These are phyloP conservation scores for Prorops nasuta DNA, from an alignment of 1,140 invertebrate species.

Conservation along the genomic window DNA sequence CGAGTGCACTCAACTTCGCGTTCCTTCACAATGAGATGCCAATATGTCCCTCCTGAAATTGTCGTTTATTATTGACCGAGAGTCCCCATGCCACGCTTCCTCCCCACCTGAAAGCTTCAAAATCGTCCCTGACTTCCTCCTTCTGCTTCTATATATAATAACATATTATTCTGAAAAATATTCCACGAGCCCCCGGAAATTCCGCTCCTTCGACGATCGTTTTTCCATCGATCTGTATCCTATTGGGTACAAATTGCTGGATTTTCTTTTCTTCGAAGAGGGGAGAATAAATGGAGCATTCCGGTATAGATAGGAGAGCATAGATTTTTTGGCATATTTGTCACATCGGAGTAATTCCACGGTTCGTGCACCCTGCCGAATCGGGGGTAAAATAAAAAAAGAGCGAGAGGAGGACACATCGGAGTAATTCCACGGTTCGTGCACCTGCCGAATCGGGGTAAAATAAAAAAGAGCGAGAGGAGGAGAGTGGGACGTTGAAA, in stretches of 20 bases:
- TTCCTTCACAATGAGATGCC: constrained; percentile 41
- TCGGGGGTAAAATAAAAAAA: too few relatives aligned
- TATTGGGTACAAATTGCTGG: not conserved
- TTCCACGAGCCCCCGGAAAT: not conserved
- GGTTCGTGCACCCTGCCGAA: too few relatives aligned
- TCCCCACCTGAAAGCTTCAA: constrained; percentile 20
- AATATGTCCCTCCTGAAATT: constrained; percentile 46
- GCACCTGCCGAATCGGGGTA: constrained; percentile 39
- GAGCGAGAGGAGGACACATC: too few relatives aligned
- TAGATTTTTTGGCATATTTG: constrained; percentile 52
- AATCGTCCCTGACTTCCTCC: constrained; percentile 1
- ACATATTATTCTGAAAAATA: not conserved
- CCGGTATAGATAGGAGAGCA: constrained; percentile 26
- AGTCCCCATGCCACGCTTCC: constrained; percentile 6
- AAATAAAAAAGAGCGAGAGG: constrained; percentile 24
- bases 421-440: too few relatives aligned
- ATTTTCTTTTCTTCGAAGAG: constrained; percentile 10
- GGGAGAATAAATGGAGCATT: constrained; percentile 12
- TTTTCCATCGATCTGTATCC: not conserved
- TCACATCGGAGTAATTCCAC: constrained; percentile 53
- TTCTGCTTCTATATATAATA: not conserved
- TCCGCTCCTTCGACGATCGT: not conserved
- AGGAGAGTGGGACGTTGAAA: constrained; percentile 18
- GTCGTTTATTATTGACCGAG: constrained; percentile 39
- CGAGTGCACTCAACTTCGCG: constrained; percentile 49